These are phyloP conservation scores for Rambutsinella grinnellia DNA, from an alignment of 2,888 invertebrate genomes.

Conservation along the genomic window DNA sequence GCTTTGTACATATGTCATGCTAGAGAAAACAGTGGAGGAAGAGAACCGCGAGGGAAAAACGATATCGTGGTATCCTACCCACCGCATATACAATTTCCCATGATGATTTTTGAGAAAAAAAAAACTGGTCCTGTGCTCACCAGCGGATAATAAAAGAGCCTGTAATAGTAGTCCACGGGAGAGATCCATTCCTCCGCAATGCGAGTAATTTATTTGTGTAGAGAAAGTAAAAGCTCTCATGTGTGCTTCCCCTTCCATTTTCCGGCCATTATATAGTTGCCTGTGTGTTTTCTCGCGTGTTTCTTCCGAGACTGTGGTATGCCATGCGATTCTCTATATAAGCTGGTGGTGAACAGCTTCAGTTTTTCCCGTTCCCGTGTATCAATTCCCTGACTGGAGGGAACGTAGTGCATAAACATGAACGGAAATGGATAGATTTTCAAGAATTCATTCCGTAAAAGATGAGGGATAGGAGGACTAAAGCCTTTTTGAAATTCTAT, in stretches of 20 bases:
- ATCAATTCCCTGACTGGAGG: not conserved
- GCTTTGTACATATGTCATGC: not conserved
- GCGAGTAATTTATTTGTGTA: slow-evolving; percentile 47
- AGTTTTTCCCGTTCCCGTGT: too few relatives aligned
- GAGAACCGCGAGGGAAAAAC: too few relatives aligned
- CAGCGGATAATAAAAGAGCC: slow-evolving; percentile 38
- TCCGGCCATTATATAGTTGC: slow-evolving; percentile 51
- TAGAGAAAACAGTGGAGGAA: not conserved
- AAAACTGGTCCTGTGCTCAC: not conserved
- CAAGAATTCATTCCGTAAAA: not conserved
- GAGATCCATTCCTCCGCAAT: slow-evolving; percentile 45
- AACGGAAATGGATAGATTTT: not conserved
- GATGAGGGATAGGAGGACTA: not conserved
- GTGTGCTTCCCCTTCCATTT: slow-evolving; percentile 57
- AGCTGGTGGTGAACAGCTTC: too few relatives aligned
- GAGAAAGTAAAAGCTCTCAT: slow-evolving; percentile 55
- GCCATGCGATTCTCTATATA: too few relatives aligned
- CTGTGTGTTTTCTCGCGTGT: not conserved
- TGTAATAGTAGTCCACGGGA: slow-evolving; percentile 18
- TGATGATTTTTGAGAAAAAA: slow-evolving; percentile 12
- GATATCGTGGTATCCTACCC: not conserved
- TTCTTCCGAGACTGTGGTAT: not conserved
- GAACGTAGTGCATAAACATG: not conserved
- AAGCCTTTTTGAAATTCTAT: too few relatives aligned
- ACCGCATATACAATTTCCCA: not conserved